Conservation (phyloP, 2,888 invertebrate genomes). For the Pyralis farinalis region DNA sequence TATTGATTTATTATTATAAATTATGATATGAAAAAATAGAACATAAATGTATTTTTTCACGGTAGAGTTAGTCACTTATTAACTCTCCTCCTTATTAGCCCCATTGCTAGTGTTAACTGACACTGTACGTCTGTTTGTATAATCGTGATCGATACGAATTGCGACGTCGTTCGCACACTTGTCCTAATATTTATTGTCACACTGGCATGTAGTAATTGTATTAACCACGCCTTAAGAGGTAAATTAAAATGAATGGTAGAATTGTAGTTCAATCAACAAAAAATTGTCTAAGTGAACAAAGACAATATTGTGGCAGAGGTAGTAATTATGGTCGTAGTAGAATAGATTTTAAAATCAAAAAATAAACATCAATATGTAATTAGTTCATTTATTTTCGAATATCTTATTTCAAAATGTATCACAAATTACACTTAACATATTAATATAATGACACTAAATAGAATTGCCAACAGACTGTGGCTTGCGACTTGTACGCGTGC, state of each 20-base stretch:
- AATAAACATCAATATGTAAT: constrained; percentile 26
- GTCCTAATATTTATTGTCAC: constrained; percentile 35
- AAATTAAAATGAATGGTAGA: no score
- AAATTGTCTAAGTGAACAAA: no score
- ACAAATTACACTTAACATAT: constrained; percentile 41
- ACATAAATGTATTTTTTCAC: constrained; percentile 3
- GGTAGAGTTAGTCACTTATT: constrained; percentile 10
- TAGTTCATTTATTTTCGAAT: constrained; percentile 45
- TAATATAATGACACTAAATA: constrained; percentile 2
- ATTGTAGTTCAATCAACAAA: no score
- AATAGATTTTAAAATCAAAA: no score
- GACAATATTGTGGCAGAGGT: no score
- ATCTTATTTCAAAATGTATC: constrained; percentile 42
- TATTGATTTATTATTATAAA: constrained; percentile 19
- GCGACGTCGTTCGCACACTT: constrained; percentile 26
- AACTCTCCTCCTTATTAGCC: constrained; percentile 4
- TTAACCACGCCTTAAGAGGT: not conserved
- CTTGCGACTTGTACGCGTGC: not conserved
- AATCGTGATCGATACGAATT: constrained; percentile 35
- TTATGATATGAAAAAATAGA: not conserved
- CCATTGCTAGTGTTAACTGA: constrained; percentile 15
- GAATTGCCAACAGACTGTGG: not conserved
- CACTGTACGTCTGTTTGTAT: constrained; percentile 34
- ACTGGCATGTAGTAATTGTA: constrained; percentile 18
- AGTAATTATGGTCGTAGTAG: no score